Percentiles rank a stretch among this genome's conserved stretches.
Evolutionary conservation across 2,888 invertebrate genomes (phyloP).

Genomic region (Seira ritae): DNA sequence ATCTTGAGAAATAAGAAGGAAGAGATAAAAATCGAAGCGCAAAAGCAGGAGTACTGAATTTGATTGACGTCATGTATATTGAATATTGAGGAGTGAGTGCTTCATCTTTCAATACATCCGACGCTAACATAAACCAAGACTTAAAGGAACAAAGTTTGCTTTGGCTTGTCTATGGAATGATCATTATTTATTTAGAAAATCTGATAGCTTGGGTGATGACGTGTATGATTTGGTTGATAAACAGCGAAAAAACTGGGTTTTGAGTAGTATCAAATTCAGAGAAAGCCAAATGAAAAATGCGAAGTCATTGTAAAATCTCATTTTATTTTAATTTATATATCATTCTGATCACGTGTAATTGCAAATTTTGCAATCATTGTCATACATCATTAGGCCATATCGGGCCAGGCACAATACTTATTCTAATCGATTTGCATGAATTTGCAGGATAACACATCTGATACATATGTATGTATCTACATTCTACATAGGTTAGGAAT

Average conservation of each 20-base stretch:
- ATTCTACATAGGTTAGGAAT: neutral
- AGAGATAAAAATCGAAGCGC: neutral
- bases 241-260: neutral
- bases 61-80: slow-evolving; percentile 1
- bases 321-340: neutral
- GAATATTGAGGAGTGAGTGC: neutral
- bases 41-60: neutral
- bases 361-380: neutral
- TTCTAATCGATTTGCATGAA: neutral
- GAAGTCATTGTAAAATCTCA: neutral
- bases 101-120: neutral
- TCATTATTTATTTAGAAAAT: too few species aligned
- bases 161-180: too few species aligned
- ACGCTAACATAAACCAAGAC: neutral
- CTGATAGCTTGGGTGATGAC: neutral
- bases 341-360: neutral
- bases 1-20: too few species aligned
- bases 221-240: neutral
- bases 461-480: too few species aligned
- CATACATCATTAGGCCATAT: neutral
- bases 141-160: too few species aligned
- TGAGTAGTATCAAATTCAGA: neutral
- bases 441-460: neutral
- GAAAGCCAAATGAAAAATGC: neutral
- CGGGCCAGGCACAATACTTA: neutral